These are phyloP conservation scores for Salticus scenicus DNA, from an alignment of 2,888 invertebrate species.

Conservation along the genomic window DNA sequence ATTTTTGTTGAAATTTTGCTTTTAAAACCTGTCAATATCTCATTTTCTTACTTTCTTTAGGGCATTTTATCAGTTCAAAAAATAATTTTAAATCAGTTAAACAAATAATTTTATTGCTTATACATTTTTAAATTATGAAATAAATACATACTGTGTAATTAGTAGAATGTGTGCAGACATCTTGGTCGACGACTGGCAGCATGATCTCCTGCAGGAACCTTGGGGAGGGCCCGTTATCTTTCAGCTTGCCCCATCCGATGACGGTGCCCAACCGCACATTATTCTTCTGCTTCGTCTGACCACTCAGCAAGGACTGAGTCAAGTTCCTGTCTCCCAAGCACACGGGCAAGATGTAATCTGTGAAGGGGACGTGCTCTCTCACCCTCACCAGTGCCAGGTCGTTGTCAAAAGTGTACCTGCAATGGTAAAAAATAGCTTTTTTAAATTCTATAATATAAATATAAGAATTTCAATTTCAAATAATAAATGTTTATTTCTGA, in stretches of 20 bases:
- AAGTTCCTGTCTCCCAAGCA: slow-evolving; percentile 70
- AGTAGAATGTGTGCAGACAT: slow-evolving; percentile 71
- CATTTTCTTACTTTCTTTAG: too few relatives aligned
- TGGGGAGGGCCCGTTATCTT: slow-evolving; percentile 72
- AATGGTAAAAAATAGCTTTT: too few relatives aligned
- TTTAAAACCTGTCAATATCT: too few relatives aligned
- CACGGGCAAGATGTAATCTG: slow-evolving; percentile 72
- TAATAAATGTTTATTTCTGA: too few relatives aligned
- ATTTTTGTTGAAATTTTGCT: too few relatives aligned
- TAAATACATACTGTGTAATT: slow-evolving; percentile 54
- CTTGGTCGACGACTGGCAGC: slow-evolving; percentile 72
- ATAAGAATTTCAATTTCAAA: too few relatives aligned
- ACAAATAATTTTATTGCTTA: too few relatives aligned
- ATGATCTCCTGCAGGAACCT: slow-evolving; percentile 71
- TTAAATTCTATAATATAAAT: too few relatives aligned
- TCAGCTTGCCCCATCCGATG: slow-evolving; percentile 73
- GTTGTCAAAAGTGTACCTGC: slow-evolving; percentile 72
- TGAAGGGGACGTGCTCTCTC: slow-evolving; percentile 71
- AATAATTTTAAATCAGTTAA: too few relatives aligned
- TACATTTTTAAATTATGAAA: too few relatives aligned
- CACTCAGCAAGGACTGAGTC: slow-evolving; percentile 29
- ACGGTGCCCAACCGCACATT: slow-evolving; percentile 72
- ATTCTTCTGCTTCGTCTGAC: not conserved
- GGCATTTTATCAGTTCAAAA: too few relatives aligned
- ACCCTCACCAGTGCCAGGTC: slow-evolving; percentile 73